phyloP scores from a whole-genome alignment of 1,140 invertebrate species.

The Grapholita molesta region DNA sequence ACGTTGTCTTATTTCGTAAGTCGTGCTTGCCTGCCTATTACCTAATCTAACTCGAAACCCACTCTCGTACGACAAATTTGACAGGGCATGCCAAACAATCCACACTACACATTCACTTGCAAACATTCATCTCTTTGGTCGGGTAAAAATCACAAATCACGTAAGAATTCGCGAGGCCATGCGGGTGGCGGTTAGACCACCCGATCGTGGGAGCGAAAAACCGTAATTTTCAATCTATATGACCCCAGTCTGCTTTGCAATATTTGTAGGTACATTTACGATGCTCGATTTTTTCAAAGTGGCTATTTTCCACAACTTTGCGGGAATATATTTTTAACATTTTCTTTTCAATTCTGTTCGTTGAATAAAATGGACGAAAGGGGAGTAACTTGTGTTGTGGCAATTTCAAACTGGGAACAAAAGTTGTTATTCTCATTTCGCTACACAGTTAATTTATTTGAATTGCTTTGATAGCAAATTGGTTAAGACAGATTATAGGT shows the following conservation, averaged over 20 bases:
- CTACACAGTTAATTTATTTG: not conserved
- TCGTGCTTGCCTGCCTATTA: no score
- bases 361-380: not conserved
- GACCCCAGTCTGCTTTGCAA: not conserved
- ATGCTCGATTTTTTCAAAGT: not conserved
- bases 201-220: not conserved
- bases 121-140: not conserved
- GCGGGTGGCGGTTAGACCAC: not conserved
- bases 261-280: not conserved
- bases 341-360: not conserved
- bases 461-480: not conserved
- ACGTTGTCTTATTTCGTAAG: no score
- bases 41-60: no score
- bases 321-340: not conserved
- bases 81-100: not conserved
- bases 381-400: not conserved
- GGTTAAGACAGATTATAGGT: not conserved
- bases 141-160: not conserved
- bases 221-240: slow-evolving; percentile 3
- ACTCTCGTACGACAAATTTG: no score
- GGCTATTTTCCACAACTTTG: not conserved
- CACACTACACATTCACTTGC: not conserved
- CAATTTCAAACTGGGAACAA: not conserved
- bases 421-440: not conserved
- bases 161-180: not conserved